These are phyloP conservation scores for Drosophila nikananu DNA, from an alignment of 1,140 invertebrate genomes.

Conservation along the genomic window DNA sequence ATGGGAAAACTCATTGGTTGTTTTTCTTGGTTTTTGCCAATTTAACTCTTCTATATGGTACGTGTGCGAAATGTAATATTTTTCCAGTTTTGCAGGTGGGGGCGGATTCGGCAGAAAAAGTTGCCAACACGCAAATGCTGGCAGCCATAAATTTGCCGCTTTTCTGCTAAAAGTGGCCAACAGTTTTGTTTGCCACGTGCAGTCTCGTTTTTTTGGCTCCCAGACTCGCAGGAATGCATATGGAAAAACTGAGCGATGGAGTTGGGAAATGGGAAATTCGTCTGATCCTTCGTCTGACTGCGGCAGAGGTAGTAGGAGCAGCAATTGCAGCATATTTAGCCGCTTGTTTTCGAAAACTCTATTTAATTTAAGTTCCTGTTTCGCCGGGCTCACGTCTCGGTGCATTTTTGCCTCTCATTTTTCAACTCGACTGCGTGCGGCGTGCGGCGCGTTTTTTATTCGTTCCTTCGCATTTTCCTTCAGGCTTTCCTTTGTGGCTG, in stretches of 20 bases:
- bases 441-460: conserved; percentile 38
- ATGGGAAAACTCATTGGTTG: conserved; percentile 29
- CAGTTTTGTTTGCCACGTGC: conserved; percentile 75
- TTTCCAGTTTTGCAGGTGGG: conserved; percentile 9
- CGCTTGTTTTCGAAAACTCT: conserved; percentile 78
- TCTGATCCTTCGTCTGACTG: conserved; percentile 21
- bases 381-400: conserved; percentile 54
- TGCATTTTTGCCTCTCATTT: conserved; percentile 68
- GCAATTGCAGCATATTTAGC: conserved; percentile 72
- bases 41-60: conserved; percentile 60
- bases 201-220: conserved; percentile 47
- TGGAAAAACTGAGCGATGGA: conserved; percentile 43
- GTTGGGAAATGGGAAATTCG: conserved; percentile 11
- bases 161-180: conserved; percentile 74
- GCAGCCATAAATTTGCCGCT: conserved; percentile 75
- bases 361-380: conserved; percentile 65
- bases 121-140: conserved; percentile 72
- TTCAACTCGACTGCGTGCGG: conserved; percentile 60
- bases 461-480: conserved; percentile 30
- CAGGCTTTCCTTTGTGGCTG: conserved; percentile 35
- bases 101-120: conserved; percentile 31
- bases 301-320: neutral
- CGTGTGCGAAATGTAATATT: conserved; percentile 62
- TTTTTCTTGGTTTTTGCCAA: conserved; percentile 21
- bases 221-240: conserved; percentile 43